phyloP scores from a whole-genome alignment of 2,113 vertebrate species.

The Bufo bufo region DNA sequence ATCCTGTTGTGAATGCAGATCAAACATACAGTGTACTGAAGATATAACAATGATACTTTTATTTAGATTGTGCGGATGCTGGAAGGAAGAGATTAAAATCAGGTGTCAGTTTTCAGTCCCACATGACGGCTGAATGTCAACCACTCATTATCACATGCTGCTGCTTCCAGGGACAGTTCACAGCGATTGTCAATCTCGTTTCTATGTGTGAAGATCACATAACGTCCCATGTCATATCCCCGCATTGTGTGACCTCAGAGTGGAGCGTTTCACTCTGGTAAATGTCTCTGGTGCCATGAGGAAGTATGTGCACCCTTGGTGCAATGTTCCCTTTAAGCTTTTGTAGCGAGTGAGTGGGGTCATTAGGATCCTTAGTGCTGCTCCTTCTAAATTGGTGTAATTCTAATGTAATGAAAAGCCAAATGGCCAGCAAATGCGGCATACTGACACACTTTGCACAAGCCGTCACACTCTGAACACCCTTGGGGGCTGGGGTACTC shows the following conservation, averaged over 20 bases:
- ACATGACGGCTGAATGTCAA: conserved; percentile 12
- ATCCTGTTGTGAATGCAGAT: too few species aligned
- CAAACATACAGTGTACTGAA: too few species aligned
- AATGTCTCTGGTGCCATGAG: neutral
- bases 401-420: too few species aligned
- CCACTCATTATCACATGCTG: conserved; percentile 11
- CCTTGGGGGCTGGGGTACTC: too few species aligned
- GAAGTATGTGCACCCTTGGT: neutral
- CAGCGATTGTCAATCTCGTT: neutral
- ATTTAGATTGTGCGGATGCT: neutral
- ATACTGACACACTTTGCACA: too few species aligned
- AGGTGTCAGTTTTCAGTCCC: neutral
- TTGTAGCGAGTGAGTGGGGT: too few species aligned
- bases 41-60: neutral
- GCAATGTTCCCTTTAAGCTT: neutral
- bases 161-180: neutral
- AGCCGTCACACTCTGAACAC: too few species aligned
- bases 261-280: neutral
- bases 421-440: too few species aligned
- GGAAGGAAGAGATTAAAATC: neutral
- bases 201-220: neutral
- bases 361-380: too few species aligned
- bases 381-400: too few species aligned
- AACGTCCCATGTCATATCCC: neutral
- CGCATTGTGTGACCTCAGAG: neutral